Percentiles rank a stretch among this genome's conserved stretches.
phyloP scores from a whole-genome alignment of 2,888 invertebrate species.

The Notodonta ziczac region DNA sequence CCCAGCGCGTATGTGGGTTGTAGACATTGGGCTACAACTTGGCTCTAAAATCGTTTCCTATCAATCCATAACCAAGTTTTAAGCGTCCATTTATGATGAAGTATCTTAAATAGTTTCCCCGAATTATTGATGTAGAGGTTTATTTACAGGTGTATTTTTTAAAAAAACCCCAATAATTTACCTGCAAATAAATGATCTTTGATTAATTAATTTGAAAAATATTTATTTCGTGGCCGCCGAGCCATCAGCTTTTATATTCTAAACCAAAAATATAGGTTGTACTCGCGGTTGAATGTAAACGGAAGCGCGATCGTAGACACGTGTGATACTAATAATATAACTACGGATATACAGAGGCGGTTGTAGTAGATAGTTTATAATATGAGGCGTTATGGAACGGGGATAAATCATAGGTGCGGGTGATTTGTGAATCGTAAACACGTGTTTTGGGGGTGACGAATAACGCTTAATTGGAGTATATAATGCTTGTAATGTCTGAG shows the following conservation, averaged over 20 bases:
- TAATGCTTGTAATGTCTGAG: too few relatives aligned
- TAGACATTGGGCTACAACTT: too few relatives aligned
- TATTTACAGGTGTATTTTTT: too few relatives aligned
- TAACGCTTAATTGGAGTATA: slow-evolving; percentile 8
- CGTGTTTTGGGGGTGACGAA: slow-evolving; percentile 11
- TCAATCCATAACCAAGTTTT: too few relatives aligned
- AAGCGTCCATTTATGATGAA: too few relatives aligned
- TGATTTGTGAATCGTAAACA: slow-evolving; percentile 13
- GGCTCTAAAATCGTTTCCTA: too few relatives aligned
- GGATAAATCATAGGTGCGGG: neutral
- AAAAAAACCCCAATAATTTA: too few relatives aligned
- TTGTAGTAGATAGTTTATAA: slow-evolving; percentile 23
- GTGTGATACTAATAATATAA: slow-evolving; percentile 32
- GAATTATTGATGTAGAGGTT: too few relatives aligned
- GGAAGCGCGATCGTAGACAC: slow-evolving; percentile 32
- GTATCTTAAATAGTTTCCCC: too few relatives aligned
- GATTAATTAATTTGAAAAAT: too few relatives aligned
- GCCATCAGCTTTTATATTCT: slow-evolving; percentile 3
- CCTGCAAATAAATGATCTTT: too few relatives aligned
- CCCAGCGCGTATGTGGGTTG: too few relatives aligned
- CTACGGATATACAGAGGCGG: slow-evolving; percentile 28
- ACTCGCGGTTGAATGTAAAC: slow-evolving; percentile 15
- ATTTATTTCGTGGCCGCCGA: neutral
- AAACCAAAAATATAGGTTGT: slow-evolving; percentile 6
- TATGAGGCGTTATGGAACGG: slow-evolving; percentile 15